Evolutionary conservation across 1,140 invertebrate genomes (phyloP).

Genomic region (Araneus ventricosus): DNA sequence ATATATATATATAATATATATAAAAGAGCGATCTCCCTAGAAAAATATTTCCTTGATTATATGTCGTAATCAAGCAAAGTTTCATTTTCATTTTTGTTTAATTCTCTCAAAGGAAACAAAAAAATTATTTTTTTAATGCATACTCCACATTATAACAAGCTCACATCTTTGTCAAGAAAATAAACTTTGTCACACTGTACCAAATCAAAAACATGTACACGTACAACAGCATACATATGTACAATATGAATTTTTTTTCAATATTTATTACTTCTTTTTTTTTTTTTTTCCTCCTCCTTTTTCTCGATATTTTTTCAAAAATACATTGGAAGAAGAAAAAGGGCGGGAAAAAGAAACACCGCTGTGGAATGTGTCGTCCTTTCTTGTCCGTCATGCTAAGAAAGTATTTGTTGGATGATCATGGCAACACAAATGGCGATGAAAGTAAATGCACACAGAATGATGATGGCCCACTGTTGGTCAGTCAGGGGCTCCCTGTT

Average conservation of each 20-base stretch:
- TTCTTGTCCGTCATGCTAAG: slow-evolving; percentile 43
- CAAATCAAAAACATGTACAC: slow-evolving; percentile 54
- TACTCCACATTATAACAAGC: slow-evolving; percentile 63
- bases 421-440: slow-evolving; percentile 85
- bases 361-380: neutral
- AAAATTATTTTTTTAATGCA: slow-evolving; percentile 45
- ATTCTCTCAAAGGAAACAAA: slow-evolving; percentile 62
- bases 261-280: neutral
- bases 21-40: slow-evolving; percentile 54
- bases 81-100: slow-evolving; percentile 47
- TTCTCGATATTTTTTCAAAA: slow-evolving; percentile 24
- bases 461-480: slow-evolving; percentile 85
- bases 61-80: slow-evolving; percentile 52
- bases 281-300: slow-evolving; percentile 2
- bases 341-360: slow-evolving; percentile 2
- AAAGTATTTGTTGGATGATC: slow-evolving; percentile 82
- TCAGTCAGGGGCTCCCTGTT: slow-evolving; percentile 83
- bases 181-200: slow-evolving; percentile 36
- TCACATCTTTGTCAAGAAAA: slow-evolving; percentile 71
- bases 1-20: slow-evolving; percentile 67
- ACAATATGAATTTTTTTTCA: slow-evolving; percentile 28
- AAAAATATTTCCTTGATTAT: slow-evolving; percentile 72
- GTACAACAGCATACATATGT: slow-evolving; percentile 53
- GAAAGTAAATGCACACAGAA: slow-evolving; percentile 84
- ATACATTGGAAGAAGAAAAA: slow-evolving; percentile 51